These are phyloP conservation scores for Lucilia cuprina DNA, from an alignment of 1,140 invertebrate species.

Conservation along the genomic window DNA sequence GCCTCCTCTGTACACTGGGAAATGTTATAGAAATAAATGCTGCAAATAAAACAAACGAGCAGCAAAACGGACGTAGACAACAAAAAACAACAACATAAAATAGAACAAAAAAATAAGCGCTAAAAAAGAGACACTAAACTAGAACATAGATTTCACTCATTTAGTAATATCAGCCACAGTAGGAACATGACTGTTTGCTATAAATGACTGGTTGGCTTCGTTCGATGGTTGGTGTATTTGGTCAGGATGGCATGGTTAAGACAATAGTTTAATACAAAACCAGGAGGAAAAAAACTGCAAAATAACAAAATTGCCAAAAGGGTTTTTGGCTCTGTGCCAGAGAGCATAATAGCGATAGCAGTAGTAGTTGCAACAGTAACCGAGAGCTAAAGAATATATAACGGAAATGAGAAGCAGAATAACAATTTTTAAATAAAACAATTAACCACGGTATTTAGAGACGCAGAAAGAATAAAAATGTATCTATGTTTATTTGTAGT, in stretches of 20 bases:
- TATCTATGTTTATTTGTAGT: neutral
- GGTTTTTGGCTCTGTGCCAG: slow-evolving; percentile 4
- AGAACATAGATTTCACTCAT: neutral
- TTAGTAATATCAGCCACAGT: neutral
- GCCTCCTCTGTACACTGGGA: neutral
- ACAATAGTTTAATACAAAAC: neutral
- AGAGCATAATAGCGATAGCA: neutral
- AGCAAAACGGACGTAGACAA: neutral
- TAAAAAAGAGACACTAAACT: neutral
- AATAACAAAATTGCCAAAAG: neutral
- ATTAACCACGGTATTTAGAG: slow-evolving; percentile 14
- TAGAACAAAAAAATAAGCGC: neutral
- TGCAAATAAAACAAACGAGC: neutral
- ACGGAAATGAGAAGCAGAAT: neutral
- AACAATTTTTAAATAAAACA: slow-evolving; percentile 7
- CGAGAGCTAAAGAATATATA: neutral
- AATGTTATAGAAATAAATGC: neutral
- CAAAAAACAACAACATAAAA: neutral
- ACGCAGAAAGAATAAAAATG: neutral
- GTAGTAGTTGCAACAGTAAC: neutral
- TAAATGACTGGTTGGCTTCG: neutral
- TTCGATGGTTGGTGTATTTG: neutral
- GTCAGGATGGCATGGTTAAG: neutral
- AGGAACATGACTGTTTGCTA: neutral
- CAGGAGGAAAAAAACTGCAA: neutral